These are phyloP conservation scores for Formica exsecta DNA, from an alignment of 1,140 invertebrate species.

Conservation along the genomic window DNA sequence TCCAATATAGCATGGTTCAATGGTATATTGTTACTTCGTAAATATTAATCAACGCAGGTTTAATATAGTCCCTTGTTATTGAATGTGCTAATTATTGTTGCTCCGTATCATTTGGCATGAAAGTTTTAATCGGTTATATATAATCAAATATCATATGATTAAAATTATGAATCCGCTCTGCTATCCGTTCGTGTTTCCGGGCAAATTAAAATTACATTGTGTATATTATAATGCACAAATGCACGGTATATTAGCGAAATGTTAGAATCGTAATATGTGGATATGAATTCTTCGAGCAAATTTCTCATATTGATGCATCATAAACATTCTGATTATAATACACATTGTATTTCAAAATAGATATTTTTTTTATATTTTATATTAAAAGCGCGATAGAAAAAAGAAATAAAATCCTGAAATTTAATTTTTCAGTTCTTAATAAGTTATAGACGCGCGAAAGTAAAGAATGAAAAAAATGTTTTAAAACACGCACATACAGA, in stretches of 20 bases:
- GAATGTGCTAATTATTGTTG: conserved; percentile 36
- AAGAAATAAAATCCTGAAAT: neutral
- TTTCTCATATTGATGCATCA: too few relatives aligned
- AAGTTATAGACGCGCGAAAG: neutral
- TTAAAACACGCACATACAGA: neutral
- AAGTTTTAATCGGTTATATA: conserved; percentile 48
- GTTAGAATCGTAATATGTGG: neutral
- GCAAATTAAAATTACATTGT: neutral
- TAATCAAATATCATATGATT: conserved; percentile 49
- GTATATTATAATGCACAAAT: neutral
- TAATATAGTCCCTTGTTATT: conserved; percentile 37
- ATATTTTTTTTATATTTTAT: neutral
- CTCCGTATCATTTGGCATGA: conserved; percentile 23
- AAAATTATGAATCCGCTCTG: conserved; percentile 37
- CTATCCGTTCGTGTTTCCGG: neutral
- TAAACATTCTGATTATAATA: too few relatives aligned
- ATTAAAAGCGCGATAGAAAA: neutral
- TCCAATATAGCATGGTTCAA: neutral
- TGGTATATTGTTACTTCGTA: conserved; percentile 29
- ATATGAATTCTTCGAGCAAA: neutral
- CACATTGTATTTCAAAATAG: conserved; percentile 2
- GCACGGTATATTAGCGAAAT: neutral
- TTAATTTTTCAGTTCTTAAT: conserved; percentile 5
- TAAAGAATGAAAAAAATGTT: neutral
- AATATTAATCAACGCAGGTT: conserved; percentile 49